phyloP scores from a whole-genome alignment of 2,888 invertebrate species.

The Caenorhabditis becei region DNA sequence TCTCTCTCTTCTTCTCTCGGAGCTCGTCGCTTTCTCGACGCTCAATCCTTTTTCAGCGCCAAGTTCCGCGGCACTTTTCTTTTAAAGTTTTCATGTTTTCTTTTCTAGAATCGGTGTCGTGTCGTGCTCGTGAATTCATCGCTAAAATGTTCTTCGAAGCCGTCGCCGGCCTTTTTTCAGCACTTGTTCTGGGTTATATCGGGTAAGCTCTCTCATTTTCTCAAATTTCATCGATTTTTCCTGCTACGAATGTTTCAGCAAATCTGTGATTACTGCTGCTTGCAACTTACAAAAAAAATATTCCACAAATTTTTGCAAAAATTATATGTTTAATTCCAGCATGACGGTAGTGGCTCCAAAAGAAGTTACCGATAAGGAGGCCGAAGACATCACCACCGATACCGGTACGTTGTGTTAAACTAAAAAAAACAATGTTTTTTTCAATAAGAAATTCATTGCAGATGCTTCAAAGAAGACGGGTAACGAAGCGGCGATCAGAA shows the following conservation, averaged over 20 bases:
- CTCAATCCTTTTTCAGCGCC: slow-evolving; percentile 24
- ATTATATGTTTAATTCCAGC: slow-evolving; percentile 21
- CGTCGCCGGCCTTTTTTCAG: slow-evolving; percentile 43
- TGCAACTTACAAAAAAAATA: background rate
- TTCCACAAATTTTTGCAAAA: background rate
- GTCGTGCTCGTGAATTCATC: slow-evolving; percentile 20
- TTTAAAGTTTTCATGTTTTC: no score
- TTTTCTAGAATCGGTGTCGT: slow-evolving; percentile 48
- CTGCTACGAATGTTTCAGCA: background rate
- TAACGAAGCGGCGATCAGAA: slow-evolving; percentile 44
- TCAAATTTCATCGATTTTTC: background rate
- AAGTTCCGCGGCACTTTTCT: slow-evolving; percentile 9
- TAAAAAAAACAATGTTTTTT: no score
- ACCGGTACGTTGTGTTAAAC: slow-evolving; percentile 49
- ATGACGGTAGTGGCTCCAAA: slow-evolving; percentile 59
- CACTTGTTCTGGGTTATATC: slow-evolving; percentile 39
- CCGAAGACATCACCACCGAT: slow-evolving; percentile 42
- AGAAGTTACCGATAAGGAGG: slow-evolving; percentile 57
- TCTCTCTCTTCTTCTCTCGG: background rate
- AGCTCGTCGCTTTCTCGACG: slow-evolving; percentile 14
- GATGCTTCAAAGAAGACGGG: slow-evolving; percentile 43
- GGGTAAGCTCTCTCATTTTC: slow-evolving; percentile 39
- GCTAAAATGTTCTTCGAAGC: slow-evolving; percentile 43
- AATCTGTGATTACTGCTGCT: slow-evolving; percentile 11
- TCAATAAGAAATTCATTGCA: no score